Evolutionary conservation across 2,888 invertebrate genomes (phyloP), one percentile per base, ranked within the genome.

Genomic region (Junonia oenone): DNA sequence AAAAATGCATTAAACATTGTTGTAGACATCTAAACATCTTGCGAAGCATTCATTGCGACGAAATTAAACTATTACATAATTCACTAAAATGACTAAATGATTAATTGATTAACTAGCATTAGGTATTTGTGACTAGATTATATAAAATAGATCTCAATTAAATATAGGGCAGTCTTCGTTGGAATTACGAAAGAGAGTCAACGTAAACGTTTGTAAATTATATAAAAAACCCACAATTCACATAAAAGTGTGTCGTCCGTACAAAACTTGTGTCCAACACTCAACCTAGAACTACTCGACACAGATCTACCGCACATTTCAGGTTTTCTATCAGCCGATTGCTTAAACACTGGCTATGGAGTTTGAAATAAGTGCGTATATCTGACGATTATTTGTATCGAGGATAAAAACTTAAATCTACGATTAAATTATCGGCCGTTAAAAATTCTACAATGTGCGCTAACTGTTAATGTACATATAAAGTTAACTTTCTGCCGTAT

Each of bases 111-210:
- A 81, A 83, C 86, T 86, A 87, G 81, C 73, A 77, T 80, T 78
- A 82, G 75, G 76, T 82, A 82, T 80, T 79, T 83, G 82, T 84
- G 84, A 78, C 84, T 88, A 88, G 77, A 78, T 83, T 85, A 86
- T 87, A 88, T 83, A 89, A 89, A 89, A 89, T 88, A 89, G 83
- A 85, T 86, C 76, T 87, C 84, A 86, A 86, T 87, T 88, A 88
- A 86, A 81, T 85, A 84, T 88, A 89, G 87, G 89, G 86, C 89
- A 90, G 89, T 89, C 89, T 89, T 89, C 76, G 83, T 86, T 88
- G 88, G 87, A 87, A 81, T 85, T 83, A 85, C 85, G 83, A 84
- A 81, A 83, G 77, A 83, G 75, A 75, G 75, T 80, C 73, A 85
- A 84, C 79, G 68, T 74, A 86, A 85, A 83, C 78, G 69, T 76